phyloP scores from a whole-genome alignment of 2,888 invertebrate species.

The Pantelozetes paolii region DNA sequence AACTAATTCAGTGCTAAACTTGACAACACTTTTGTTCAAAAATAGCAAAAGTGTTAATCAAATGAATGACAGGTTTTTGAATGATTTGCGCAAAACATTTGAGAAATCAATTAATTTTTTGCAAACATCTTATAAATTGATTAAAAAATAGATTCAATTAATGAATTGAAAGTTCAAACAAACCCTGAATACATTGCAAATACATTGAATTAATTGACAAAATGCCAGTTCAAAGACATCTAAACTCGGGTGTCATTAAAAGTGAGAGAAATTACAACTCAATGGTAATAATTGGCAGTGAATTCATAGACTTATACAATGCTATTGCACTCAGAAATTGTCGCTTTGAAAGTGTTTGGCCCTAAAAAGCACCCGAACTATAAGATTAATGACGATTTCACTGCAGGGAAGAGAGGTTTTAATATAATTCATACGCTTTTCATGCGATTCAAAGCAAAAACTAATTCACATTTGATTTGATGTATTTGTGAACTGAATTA shows the following conservation, averaged over 20 bases:
- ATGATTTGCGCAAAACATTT: neutral
- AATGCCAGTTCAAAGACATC: neutral
- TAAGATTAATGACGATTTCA: slow-evolving; percentile 12
- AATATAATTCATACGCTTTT: slow-evolving; percentile 25
- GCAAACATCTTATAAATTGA: too few relatives aligned
- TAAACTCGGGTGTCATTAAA: neutral
- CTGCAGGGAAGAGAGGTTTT: slow-evolving; percentile 18
- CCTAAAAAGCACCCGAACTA: neutral
- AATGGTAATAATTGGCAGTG: neutral
- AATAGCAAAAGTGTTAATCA: neutral
- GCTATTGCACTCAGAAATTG: neutral
- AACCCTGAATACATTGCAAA: neutral
- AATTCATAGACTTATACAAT: neutral
- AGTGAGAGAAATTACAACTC: neutral
- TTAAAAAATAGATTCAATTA: too few relatives aligned
- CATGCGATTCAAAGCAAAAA: slow-evolving; percentile 1
- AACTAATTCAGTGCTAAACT: neutral
- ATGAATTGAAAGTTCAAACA: too few relatives aligned
- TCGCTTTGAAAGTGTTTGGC: slow-evolving; percentile 9
- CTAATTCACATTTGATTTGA: slow-evolving; percentile 20
- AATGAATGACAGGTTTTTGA: neutral
- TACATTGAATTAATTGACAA: neutral
- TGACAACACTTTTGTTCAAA: neutral
- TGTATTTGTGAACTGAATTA: neutral
- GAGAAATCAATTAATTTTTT: too few relatives aligned